Evolutionary conservation across 1,140 invertebrate species (phyloP).

Genomic region (Heterodera carotae): DNA sequence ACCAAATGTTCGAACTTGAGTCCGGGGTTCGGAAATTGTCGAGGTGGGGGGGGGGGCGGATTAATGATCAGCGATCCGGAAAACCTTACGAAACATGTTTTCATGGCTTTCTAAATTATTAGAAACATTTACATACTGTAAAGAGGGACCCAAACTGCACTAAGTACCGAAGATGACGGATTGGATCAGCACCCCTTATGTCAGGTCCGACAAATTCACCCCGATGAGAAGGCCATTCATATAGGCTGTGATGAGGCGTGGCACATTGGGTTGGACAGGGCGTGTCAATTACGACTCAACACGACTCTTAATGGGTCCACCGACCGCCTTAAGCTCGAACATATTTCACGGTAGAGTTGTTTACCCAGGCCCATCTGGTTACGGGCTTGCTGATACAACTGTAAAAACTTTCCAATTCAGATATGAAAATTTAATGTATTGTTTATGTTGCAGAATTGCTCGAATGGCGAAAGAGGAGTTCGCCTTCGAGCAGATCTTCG

Average conservation of each 20-base stretch:
- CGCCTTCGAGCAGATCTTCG: constrained; percentile 41
- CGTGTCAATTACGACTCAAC: constrained; percentile 34
- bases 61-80: too few species aligned
- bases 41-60: too few species aligned
- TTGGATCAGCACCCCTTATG: too few species aligned
- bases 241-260: constrained; percentile 68
- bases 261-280: constrained; percentile 50
- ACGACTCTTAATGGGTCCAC: constrained; percentile 40
- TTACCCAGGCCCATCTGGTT: too few species aligned
- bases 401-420: neutral
- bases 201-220: constrained; percentile 67
- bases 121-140: too few species aligned
- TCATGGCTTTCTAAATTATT: too few species aligned
- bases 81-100: neutral
- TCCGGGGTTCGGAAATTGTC: too few species aligned
- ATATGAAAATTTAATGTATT: neutral
- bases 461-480: constrained; percentile 50
- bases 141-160: too few species aligned
- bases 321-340: constrained; percentile 51
- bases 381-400: too few species aligned
- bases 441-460: constrained; percentile 42
- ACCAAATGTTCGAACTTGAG: too few species aligned
- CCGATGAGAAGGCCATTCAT: constrained; percentile 65
- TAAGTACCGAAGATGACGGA: too few species aligned
- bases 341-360: constrained; percentile 49